Base-by-base conservation (phyloP, 37 sponge, comb jelly and placozoan genomes). In the Aplysina aerophoba region DNA sequence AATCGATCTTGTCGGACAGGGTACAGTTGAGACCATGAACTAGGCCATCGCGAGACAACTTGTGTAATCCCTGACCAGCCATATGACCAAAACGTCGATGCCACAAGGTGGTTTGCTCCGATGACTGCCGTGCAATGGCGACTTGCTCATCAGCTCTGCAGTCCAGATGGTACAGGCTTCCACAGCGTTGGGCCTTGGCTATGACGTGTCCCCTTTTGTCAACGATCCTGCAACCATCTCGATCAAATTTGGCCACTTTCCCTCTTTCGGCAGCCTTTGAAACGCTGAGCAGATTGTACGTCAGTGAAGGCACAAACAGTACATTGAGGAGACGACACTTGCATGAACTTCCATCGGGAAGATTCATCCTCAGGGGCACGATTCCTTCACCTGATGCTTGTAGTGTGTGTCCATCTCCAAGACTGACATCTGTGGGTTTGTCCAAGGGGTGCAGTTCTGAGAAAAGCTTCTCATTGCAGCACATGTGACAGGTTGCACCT, bases 51-150 rank as follows among this genome's bases (percentile, higher is more conserved):
- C 30, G 28, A n/a, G 86, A 84, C 37, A 92, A 59, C 80, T 77
- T 85, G 50, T 88, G 88, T 12, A 88, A 63, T 57, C 61, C 84
- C 24, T 55, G 25, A n/a, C 80, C 39, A 55, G 79, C 79, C 24
- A 91, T 85, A 37, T 87, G 84, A 22, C 88, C 89, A 88, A 65
- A 85, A 21, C 71, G 86, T 0, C 90, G 78, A 77, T 90, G 86
- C 88, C 92, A 92, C 20, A 92, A 20, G 8, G 50, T 64, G n/a
- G 85, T 81, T 1, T 84, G 58, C 3, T 44, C 25, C 1, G 25
- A 38, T 40, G 39, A 44, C 54, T 78, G 53, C 79, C 40, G 22
- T 50, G 22, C 53, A 11, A 31, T 24, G 22, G 20, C 17, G 27
- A 58, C 40, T 28, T 12, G 58, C n/a, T 54, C 34, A 28, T 0